A percentile compares a stretch with the other conserved stretches of the same genome.
These are phyloP conservation scores for Saccostrea cuccullata DNA, from an alignment of 1,140 invertebrate genomes.

Conservation along the genomic window DNA sequence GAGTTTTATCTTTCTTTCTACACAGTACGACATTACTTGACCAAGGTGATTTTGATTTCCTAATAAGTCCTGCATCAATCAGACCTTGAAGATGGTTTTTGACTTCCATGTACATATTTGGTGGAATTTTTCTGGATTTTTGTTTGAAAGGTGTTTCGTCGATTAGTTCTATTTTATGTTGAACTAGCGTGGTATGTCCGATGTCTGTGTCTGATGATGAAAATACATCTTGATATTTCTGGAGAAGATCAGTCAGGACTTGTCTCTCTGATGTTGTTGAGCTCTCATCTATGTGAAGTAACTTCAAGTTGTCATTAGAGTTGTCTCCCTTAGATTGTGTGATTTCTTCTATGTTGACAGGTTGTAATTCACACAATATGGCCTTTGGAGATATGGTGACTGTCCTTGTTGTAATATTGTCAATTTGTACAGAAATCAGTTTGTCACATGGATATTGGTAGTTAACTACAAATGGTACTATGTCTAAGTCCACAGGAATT, in stretches of 20 bases:
- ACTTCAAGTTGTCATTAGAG: background rate
- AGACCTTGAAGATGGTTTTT: background rate
- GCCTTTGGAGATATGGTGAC: slow-evolving; percentile 41
- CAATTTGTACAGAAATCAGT: slow-evolving; percentile 15
- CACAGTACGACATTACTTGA: slow-evolving; percentile 5
- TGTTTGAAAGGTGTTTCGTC: slow-evolving; percentile 1
- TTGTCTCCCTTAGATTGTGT: background rate
- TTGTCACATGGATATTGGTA: slow-evolving; percentile 29
- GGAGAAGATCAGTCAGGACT: background rate
- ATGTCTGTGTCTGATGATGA: slow-evolving; percentile 3
- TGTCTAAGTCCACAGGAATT: slow-evolving; percentile 24
- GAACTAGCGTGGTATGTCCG: background rate
- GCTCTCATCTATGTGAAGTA: background rate
- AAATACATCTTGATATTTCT: background rate
- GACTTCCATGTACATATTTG: background rate
- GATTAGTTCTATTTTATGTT: background rate
- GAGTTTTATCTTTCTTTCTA: background rate
- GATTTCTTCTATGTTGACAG: slow-evolving; percentile 23
- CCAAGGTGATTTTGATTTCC: slow-evolving; percentile 2
- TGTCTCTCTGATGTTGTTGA: background rate
- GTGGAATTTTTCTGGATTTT: background rate
- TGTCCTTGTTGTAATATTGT: slow-evolving; percentile 46
- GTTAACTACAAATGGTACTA: slow-evolving; percentile 17
- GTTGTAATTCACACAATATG: background rate
- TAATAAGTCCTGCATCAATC: background rate